Evolutionary conservation across 2,113 vertebrate genomes (phyloP), one percentile per base, ranked within the genome.

Genomic region (Petrocephalus microphthalmus): DNA sequence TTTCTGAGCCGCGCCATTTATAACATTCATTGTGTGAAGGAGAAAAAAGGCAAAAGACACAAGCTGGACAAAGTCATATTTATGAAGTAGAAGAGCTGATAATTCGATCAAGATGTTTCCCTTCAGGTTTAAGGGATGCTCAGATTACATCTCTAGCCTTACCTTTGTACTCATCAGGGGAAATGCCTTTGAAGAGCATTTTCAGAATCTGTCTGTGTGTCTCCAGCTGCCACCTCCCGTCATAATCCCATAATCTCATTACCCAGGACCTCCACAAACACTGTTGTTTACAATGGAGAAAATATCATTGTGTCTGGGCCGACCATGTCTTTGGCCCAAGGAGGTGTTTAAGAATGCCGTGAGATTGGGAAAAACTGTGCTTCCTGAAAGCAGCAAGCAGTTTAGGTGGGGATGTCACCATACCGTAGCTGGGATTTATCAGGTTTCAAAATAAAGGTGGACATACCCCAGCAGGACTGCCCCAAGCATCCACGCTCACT

Each of bases 301-400:
- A 83, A 71, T 42, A 92, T 91, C 90, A 92, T 92, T 90, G 88
- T 88, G 67, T 90, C 89, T 89, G 91, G 90, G 86, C 85, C 71
- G 89, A 60, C 88, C 56, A 85, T 84, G 86, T 89, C 90, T 91
- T 89, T 54, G 15, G 13, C 85, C 60, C 60, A 29, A 67, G 10
- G 60, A 88, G 89, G 89, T 56, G 87, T 90, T 89, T 90, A 88
- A 90, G 90, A 74, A 91, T 17, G 6, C 37, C 37, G 91, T 83
- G 84, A 85, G 89, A 91, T 86, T 90, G 84, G 86, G 84, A 90
- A 81, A 86, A 89, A 90, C 71, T 53, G 71, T 84, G 81, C 88
- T 90, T 90, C 89, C 86, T 90, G 88, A 91, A 86, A 89, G 86
- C 89, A 91, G 89, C 88, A 92, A 91, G 91, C 91, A 90, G 49